Percentiles rank a stretch among this genome's conserved stretches.
These are phyloP conservation scores for Mormyrus iriodes DNA, from an alignment of 2,113 vertebrate species.

Conservation along the genomic window DNA sequence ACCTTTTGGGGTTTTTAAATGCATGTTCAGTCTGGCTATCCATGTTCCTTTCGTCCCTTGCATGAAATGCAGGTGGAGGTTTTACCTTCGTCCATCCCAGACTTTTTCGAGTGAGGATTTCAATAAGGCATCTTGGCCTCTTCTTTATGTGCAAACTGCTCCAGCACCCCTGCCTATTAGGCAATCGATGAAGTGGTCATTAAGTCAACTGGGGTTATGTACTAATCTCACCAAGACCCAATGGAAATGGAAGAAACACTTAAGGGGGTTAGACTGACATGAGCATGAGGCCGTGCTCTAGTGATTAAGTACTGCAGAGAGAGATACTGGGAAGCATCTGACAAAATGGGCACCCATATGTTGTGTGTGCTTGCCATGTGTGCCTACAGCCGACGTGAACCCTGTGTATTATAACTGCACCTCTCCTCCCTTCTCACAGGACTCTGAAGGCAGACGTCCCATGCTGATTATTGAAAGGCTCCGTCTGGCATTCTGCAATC, in stretches of 20 bases:
- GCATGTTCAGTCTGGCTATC: background rate
- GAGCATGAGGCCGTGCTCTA: background rate
- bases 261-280: background rate
- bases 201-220: background rate
- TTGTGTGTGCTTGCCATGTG: background rate
- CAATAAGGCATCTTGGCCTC: background rate
- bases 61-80: background rate
- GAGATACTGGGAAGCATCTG: background rate
- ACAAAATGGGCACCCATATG: background rate
- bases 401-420: background rate
- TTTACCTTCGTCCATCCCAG: background rate
- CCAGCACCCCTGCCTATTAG: background rate
- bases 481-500: constrained; percentile 63
- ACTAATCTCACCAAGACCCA: background rate
- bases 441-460: constrained; percentile 52
- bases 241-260: background rate
- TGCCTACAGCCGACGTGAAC: background rate
- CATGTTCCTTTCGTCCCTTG: background rate
- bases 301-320: background rate
- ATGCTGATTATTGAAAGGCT: constrained; percentile 73
- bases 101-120: background rate
- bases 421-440: background rate
- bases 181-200: background rate
- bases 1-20: background rate
- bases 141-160: background rate